Evolutionary conservation across 2,888 invertebrate species (phyloP), one percentile per base, ranked within the genome.

Genomic region (Gymnosoma rotundatum): DNA sequence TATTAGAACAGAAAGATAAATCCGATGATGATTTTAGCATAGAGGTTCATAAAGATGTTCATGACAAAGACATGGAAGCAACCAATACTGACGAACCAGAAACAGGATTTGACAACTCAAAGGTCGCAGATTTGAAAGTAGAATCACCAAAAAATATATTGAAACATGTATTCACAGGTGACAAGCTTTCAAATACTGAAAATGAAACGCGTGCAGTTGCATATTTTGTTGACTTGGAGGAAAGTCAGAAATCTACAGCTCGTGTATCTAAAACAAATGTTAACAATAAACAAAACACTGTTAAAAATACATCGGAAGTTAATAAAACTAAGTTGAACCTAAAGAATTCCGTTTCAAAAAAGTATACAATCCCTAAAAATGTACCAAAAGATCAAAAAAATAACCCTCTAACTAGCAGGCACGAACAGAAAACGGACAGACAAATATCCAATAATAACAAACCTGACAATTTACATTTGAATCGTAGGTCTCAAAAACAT

Each of bases 201-300:
- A 25, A 54, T 16, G 61, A 74, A 48, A 6, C 20, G 20, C 69
- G 38, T 78, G 61, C 74, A 25, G 74, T 82, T 78, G 74, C 82
- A 12, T 82, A 82, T 85, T 81, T 85, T 45, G 78, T 85, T 66
- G 60, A 78, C 45, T 56, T 82, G 32, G 14, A 58, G 38, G 70
- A 82, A 75, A 61, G 36, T 32, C 63, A n/a, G 9, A 36, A 73
- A 25, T 36, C 25, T 12, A 72, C 67, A 18, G 0, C 48, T 50
- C 38, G 7, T 12, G 54, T 14, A 0, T 18, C 25, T 12, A 72
- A 36, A 16, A 32, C 67, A 8, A 64, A 50, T n/a, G 36, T n/a
- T 20, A 20, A 21, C 2, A 48, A 20, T 36, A 20, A 20, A 36
- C 42, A 54, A 7, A 3, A 45, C n/a, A 45, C 18, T 48, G 18